Base-by-base conservation (phyloP, 2,888 invertebrate species). In the Hecatera dysodea region DNA sequence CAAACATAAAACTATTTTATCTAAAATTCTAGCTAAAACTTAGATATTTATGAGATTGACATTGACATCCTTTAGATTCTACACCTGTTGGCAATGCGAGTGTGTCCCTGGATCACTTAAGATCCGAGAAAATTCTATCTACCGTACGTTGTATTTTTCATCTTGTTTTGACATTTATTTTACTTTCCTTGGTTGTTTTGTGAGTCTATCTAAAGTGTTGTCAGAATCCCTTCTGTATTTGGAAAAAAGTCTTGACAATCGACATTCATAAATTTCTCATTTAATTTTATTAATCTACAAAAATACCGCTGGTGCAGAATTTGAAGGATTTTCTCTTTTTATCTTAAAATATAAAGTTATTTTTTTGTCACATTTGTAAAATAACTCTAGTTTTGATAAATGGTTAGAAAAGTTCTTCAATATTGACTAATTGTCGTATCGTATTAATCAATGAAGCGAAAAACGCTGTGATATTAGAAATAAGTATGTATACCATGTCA, bases 1-100 rank as follows among this genome's bases (percentile, higher is more conserved):
- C 24, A 2, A 11, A 53, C 24, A 50, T 56, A 53, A 75, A 67
- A 46, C 33, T 6, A 8, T 72, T 36, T 48, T 46, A 53, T 42
- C 46, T 63, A 11, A 72, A 62, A 48, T 48, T 42, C 48, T 48
- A 72, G 46, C 22, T 48, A 42, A 56, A 67, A 39, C 63, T 9
- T 63, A 60, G 72, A 72, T 64, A 75, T 72, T 53, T 78, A 63
- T 64, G 12, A 50, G 72, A 64, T 50, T 60, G 75, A 48, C 80
- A 79, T 57, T 79, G 74, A 73, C 66, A 75, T 72, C 42, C 19
- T 75, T 75, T 44, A 42, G 48, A 5, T 22, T 11, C 57, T 42
- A 1, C 36, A 75, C 52, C 57, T 63, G 63, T 78, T 78, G 9
- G 29, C 2, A 44, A 48, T 55, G 33, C 24, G 36, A 15, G 6